Percentiles rank a stretch among this genome's conserved stretches.
phyloP scores from a whole-genome alignment of 1,140 invertebrate species.

The Coptotermes formosanus region DNA sequence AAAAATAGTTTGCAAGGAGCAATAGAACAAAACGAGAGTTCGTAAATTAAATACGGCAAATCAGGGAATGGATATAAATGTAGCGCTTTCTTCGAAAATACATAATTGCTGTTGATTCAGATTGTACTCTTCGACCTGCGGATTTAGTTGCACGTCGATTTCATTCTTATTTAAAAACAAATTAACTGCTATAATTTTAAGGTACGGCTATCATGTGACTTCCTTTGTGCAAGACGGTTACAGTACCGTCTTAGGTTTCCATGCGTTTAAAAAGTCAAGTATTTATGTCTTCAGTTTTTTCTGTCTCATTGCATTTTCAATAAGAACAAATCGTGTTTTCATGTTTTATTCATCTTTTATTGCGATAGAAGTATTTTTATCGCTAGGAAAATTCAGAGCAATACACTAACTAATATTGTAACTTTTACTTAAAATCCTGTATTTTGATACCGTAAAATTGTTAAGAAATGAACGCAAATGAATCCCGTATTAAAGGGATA shows the following conservation, averaged over 20 bases:
- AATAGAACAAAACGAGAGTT: constrained; percentile 21
- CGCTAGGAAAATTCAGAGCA: constrained; percentile 29
- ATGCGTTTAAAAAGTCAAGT: too few relatives aligned
- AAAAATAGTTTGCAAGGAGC: background rate
- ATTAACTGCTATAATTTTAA: background rate
- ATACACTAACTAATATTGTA: constrained; percentile 30
- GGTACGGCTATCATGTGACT: background rate
- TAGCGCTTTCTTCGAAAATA: constrained; percentile 1
- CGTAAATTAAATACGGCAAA: constrained; percentile 26
- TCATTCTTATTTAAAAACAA: background rate
- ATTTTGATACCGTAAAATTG: constrained; percentile 35
- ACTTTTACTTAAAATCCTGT: constrained; percentile 34
- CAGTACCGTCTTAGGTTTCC: background rate
- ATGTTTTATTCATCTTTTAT: background rate
- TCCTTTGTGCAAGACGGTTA: background rate
- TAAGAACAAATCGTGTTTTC: background rate
- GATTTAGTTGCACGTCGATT: background rate
- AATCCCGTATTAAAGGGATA: constrained; percentile 32
- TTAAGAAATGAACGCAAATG: constrained; percentile 31
- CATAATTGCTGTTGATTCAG: constrained; percentile 10
- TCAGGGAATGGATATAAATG: constrained; percentile 25
- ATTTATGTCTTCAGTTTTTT: background rate
- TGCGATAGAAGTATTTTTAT: constrained; percentile 23
- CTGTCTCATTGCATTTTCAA: background rate
- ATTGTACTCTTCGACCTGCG: background rate